phyloP scores from a whole-genome alignment of 2,113 vertebrate species.

The Casuarius casuarius region DNA sequence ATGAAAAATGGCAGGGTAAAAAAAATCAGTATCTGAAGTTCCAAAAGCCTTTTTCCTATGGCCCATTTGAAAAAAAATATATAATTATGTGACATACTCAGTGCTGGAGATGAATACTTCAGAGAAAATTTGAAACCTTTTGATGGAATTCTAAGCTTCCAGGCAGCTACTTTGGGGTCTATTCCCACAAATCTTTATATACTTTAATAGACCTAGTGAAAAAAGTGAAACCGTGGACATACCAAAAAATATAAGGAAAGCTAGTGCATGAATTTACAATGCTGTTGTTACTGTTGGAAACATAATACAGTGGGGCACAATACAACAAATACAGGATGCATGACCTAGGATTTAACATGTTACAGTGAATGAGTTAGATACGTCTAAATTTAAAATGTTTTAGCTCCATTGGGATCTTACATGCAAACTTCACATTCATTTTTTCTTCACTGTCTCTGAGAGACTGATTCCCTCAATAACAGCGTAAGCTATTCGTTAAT shows the following conservation, averaged over 20 bases:
- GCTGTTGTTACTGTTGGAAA: neutral
- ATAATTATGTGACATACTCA: neutral
- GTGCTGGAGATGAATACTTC: neutral
- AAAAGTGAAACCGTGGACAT: neutral
- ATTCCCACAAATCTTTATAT: neutral
- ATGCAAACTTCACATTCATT: neutral
- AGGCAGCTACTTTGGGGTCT: neutral
- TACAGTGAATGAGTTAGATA: neutral
- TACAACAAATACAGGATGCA: neutral
- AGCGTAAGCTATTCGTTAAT: neutral
- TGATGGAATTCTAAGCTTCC: neutral
- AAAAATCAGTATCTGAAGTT: neutral
- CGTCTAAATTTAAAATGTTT: neutral
- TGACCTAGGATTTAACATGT: neutral
- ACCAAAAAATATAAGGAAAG: neutral
- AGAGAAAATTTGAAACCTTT: neutral
- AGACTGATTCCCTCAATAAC: neutral
- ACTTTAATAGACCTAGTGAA: neutral
- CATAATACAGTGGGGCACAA: neutral
- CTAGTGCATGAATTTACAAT: neutral
- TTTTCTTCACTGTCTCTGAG: neutral
- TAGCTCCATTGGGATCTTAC: neutral
- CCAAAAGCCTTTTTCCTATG: neutral
- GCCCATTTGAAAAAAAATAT: slow-evolving; percentile 18
- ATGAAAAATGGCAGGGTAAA: neutral